phyloP scores from a whole-genome alignment of 2,113 vertebrate genomes.

The Cynocephalus volans region DNA sequence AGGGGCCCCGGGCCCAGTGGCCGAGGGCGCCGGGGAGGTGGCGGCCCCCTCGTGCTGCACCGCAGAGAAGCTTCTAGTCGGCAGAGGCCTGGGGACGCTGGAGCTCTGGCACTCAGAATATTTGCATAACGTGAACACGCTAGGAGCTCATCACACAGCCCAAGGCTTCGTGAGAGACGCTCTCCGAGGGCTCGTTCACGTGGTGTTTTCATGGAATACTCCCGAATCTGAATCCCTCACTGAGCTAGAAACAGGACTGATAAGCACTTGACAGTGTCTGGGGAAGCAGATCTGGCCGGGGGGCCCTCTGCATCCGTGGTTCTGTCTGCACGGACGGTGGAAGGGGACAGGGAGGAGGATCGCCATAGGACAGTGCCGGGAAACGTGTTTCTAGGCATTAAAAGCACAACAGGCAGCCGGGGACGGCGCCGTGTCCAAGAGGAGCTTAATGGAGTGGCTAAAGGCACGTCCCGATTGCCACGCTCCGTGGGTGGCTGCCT shows the following conservation, averaged over 20 bases:
- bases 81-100: background rate
- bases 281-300: accelerated
- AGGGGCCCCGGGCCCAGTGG: background rate
- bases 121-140: background rate
- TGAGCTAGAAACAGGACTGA: background rate
- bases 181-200: constrained; percentile 46
- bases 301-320: background rate
- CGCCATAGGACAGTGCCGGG: accelerated
- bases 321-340: accelerated
- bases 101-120: accelerated
- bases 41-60: no score
- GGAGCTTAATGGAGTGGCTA: background rate
- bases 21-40: no score
- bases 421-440: accelerated
- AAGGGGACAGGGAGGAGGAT: accelerated
- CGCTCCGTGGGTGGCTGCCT: accelerated
- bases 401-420: accelerated
- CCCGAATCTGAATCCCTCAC: background rate
- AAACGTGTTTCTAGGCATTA: background rate
- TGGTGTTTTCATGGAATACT: constrained; percentile 41
- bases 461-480: background rate
- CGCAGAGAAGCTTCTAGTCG: background rate
- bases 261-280: background rate
- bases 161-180: constrained; percentile 60
- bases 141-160: background rate